Percentiles rank a stretch among this genome's conserved stretches.
These are phyloP conservation scores for Mylabris sibirica DNA, from an alignment of 2,888 invertebrate genomes.

Conservation along the genomic window DNA sequence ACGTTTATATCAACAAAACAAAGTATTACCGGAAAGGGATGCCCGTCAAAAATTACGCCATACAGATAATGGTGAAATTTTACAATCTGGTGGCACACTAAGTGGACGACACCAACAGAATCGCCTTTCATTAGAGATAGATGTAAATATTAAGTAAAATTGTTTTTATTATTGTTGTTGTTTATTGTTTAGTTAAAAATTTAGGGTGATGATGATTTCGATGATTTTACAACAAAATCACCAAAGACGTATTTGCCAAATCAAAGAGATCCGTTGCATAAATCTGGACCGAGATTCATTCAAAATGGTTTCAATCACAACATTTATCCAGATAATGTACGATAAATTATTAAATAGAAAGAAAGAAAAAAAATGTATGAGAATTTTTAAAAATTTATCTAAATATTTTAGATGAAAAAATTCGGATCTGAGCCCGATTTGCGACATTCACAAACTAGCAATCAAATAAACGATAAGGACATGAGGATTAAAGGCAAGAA, in stretches of 20 bases:
- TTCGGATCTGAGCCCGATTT: conserved; percentile 82
- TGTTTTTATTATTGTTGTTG: neutral
- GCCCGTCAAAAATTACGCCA: conserved; percentile 70
- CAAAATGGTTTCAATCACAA: conserved; percentile 22
- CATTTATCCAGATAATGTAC: conserved; percentile 24
- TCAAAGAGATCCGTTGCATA: conserved; percentile 44
- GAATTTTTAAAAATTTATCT: neutral
- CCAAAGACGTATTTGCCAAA: conserved; percentile 39
- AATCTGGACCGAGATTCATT: conserved; percentile 35
- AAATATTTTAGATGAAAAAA: conserved; percentile 62
- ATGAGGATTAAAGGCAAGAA: conserved; percentile 69
- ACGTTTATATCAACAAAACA: conserved; percentile 47
- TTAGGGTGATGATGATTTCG: conserved; percentile 19
- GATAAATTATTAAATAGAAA: neutral
- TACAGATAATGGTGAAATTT: conserved; percentile 83
- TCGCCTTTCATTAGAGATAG: conserved; percentile 26
- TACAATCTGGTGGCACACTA: conserved; percentile 84
- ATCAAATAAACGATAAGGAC: conserved; percentile 60
- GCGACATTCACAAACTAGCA: conserved; percentile 46
- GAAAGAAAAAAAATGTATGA: neutral
- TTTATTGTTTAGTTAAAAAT: conserved; percentile 11
- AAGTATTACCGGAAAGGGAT: conserved; percentile 75
- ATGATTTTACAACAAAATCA: conserved; percentile 13
- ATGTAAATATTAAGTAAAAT: conserved; percentile 19
- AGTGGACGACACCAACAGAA: conserved; percentile 67